Evolutionary conservation across 2,113 vertebrate species (phyloP).

Genomic region (Apaloderma vittatum): DNA sequence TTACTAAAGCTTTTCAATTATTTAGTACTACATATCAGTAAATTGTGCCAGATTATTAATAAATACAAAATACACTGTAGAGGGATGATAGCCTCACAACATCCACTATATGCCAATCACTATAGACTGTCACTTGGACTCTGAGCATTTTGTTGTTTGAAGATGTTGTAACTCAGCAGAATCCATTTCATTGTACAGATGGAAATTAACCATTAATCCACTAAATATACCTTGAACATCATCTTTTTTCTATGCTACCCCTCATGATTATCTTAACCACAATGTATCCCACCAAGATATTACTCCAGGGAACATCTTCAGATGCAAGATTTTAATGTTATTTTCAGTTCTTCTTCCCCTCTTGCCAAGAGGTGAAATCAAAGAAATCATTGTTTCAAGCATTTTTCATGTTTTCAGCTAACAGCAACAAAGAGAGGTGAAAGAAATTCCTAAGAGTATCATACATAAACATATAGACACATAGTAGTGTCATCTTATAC

Average conservation of each 20-base stretch:
- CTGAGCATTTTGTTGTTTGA: neutral
- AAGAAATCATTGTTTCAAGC: neutral
- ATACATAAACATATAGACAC: neutral
- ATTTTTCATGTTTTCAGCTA: neutral
- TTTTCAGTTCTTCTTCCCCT: neutral
- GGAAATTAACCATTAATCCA: neutral
- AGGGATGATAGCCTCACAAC: neutral
- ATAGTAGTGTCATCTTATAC: neutral
- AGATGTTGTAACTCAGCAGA: neutral
- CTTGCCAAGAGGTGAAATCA: neutral
- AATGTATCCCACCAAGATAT: neutral
- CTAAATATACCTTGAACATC: neutral
- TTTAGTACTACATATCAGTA: conserved; percentile 13
- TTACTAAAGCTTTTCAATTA: conserved; percentile 25
- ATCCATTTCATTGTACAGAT: neutral
- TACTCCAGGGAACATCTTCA: neutral
- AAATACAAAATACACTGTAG: neutral
- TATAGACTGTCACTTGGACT: neutral
- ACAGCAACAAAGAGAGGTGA: neutral
- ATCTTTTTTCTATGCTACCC: neutral
- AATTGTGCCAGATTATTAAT: conserved; percentile 21
- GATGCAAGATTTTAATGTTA: neutral
- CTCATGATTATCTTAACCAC: neutral
- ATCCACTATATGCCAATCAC: neutral
- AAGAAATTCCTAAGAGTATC: neutral